phyloP scores from a whole-genome alignment of 1,140 invertebrate genomes.

The Pentalonia nigronervosa region DNA sequence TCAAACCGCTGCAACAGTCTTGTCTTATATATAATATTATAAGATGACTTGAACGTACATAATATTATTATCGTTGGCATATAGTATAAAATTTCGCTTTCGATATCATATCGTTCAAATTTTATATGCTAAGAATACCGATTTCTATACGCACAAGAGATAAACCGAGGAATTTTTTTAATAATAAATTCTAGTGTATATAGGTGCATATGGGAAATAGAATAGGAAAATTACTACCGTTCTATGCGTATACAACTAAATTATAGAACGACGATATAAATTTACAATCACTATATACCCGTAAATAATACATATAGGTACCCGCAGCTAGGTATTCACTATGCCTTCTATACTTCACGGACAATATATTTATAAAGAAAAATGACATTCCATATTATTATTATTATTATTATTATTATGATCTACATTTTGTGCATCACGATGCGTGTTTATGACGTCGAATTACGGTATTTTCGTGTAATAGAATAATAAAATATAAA shows the following conservation, averaged over 20 bases:
- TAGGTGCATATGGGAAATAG: background rate
- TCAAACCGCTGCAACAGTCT: too few species aligned
- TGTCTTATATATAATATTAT: too few species aligned
- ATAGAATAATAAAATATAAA: too few species aligned
- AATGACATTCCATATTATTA: background rate
- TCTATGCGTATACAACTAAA: background rate
- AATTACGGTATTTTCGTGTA: constrained; percentile 26
- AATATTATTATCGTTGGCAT: too few species aligned
- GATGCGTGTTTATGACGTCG: background rate
- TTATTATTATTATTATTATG: background rate
- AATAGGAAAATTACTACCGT: background rate
- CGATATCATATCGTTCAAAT: background rate
- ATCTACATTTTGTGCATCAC: background rate
- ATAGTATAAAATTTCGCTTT: background rate
- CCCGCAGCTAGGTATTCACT: too few species aligned
- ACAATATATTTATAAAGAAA: background rate
- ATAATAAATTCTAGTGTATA: background rate
- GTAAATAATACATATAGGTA: background rate
- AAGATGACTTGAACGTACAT: too few species aligned
- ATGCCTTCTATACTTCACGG: background rate
- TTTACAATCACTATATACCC: background rate
- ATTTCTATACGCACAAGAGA: background rate
- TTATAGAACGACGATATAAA: background rate
- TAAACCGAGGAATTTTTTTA: background rate
- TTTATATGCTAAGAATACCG: background rate